Base-by-base conservation (phyloP, 2,113 vertebrate species). In the Pelvicachromis taeniatus region DNA sequence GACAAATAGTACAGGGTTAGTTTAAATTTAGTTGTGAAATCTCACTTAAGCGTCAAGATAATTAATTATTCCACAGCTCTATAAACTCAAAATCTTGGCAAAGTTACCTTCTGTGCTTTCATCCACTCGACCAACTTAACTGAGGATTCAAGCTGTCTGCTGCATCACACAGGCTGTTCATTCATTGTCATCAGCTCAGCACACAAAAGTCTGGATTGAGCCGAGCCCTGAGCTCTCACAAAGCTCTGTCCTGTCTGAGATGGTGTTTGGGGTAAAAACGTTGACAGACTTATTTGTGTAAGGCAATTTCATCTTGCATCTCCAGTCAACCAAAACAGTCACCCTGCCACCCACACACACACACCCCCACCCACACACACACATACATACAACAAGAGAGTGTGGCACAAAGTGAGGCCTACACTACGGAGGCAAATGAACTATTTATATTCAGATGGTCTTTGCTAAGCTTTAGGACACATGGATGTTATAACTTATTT, bases 361-460 rank as follows among this genome's bases (percentile, higher is more conserved):
- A 61, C 29, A 17, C 6, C n/a, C n/a, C 73, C 85, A 84, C 26
- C 2, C 1, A 50, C 90, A 53, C 73, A 77, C 29, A n/a, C 58
- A 61, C 29, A 17, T 4, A n/a, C n/a, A n/a, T n/a, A n/a, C n/a
- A n/a, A 40, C 17, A 78, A n/a, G 9, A 81, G 85, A 23, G 59
- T 91, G 88, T 75, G 81, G 77, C 84, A 85, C 65, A 91, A 89
- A 87, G 78, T 17, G 45, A 84, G 40, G 63, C 78, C 56, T 68
- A 58, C 58, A 31, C 89, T 58, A 61, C 9, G 58, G 82, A 89
- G 80, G 83, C n/a, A 92, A 93, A 90, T 91, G 13, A 93, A 94
- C 88, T 85, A 93, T 93, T 94, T 92, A 93, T 94, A 94, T 94
- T 91, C 91, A 93, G 85, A 87, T 31, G 29, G 88, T 91, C 88